These are phyloP conservation scores for Euzophera pinguis DNA, from an alignment of 2,888 invertebrate genomes.

Conservation along the genomic window DNA sequence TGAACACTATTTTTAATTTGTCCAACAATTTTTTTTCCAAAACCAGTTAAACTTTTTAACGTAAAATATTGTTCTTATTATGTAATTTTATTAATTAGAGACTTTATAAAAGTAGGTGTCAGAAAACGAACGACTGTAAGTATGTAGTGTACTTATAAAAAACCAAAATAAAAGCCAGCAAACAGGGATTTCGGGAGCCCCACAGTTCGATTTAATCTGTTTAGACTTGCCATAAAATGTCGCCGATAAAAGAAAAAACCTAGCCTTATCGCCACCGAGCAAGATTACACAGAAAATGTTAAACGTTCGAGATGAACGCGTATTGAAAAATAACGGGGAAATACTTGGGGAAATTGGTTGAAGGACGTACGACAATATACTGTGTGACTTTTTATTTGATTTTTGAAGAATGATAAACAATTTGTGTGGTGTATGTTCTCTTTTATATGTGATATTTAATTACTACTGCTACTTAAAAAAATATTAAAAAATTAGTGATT, in stretches of 20 bases:
- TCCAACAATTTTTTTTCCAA: no score
- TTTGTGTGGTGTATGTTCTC: not conserved
- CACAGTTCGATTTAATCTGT: constrained; percentile 74
- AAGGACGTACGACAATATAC: constrained; percentile 19
- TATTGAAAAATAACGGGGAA: constrained; percentile 74
- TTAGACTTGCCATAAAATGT: constrained; percentile 69
- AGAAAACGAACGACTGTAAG: no score
- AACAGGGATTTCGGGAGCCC: constrained; percentile 48
- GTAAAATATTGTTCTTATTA: no score
- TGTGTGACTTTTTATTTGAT: constrained; percentile 26
- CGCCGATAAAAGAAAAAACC: constrained; percentile 74
- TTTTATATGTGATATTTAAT: no score
- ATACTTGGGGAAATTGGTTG: constrained; percentile 58
- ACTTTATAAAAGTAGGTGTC: no score
- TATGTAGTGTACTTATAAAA: constrained; percentile 23
- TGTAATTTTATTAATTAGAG: no score
- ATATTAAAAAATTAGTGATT: no score
- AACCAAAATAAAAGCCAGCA: constrained; percentile 59
- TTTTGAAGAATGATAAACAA: no score
- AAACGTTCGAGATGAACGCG: constrained; percentile 76
- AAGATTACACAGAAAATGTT: constrained; percentile 80
- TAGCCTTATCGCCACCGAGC: constrained; percentile 70
- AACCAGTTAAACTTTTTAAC: no score
- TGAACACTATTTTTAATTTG: no score
- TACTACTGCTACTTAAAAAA: no score